These are phyloP conservation scores for Mesorhabditis belari DNA, from an alignment of 2,888 invertebrate genomes.

Conservation along the genomic window DNA sequence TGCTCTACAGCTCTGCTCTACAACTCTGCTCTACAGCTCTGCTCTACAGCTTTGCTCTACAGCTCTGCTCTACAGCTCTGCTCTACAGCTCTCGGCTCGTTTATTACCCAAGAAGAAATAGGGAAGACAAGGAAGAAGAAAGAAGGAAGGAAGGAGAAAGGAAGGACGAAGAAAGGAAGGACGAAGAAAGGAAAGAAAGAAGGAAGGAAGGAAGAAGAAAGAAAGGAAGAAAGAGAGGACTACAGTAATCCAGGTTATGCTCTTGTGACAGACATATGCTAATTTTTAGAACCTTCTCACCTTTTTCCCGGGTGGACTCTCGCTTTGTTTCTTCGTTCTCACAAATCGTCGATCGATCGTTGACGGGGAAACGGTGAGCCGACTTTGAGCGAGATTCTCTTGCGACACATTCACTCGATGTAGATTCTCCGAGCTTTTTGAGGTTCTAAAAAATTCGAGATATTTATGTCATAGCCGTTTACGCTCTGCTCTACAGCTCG, in stretches of 20 bases:
- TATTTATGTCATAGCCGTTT: constrained; percentile 28
- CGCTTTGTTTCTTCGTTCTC: neutral
- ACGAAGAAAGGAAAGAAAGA: neutral
- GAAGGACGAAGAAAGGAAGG: neutral
- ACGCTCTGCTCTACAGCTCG: no score
- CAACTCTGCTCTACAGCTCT: no score
- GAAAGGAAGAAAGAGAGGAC: neutral
- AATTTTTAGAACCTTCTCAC: neutral
- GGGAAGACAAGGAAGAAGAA: neutral
- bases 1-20: no score
- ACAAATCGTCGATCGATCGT: neutral
- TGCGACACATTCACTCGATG: constrained; percentile 22
- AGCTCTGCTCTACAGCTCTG: no score
- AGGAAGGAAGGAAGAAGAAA: neutral
- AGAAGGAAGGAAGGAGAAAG: neutral
- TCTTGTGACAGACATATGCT: no score
- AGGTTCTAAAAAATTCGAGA: constrained; percentile 23
- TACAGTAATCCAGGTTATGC: neutral
- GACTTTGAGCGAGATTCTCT: no score
- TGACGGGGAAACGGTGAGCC: no score
- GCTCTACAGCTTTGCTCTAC: no score
- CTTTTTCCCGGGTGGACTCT: neutral
- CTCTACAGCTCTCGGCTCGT: no score
- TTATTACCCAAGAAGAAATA: no score
- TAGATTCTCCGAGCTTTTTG: constrained; percentile 45